phyloP scores from a whole-genome alignment of 1,140 invertebrate genomes.

The Thalassaphorura encarpata region DNA sequence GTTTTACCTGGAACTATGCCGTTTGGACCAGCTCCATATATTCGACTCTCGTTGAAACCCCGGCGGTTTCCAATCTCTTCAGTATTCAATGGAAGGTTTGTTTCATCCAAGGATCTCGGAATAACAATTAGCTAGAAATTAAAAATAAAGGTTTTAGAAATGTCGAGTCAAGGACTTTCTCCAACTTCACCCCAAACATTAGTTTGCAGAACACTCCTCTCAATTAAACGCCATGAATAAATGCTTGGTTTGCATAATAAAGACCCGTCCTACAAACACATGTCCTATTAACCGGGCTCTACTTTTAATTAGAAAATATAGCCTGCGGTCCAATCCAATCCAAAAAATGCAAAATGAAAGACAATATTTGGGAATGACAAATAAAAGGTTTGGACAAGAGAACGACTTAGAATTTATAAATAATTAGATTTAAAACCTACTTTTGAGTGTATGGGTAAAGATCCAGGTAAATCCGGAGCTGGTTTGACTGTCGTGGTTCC shows the following conservation, averaged over 20 bases:
- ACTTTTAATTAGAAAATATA: no score
- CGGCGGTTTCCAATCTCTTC: conserved; percentile 18
- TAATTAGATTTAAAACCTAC: conserved; percentile 9
- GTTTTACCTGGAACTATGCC: background rate
- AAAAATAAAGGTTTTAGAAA: background rate
- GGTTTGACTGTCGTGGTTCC: conserved; percentile 21
- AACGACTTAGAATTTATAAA: background rate
- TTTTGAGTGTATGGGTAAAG: conserved; percentile 31
- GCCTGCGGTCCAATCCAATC: no score
- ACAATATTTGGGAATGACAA: no score
- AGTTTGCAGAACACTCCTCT: no score
- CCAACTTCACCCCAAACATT: no score
- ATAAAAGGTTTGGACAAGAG: no score
- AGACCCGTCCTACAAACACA: no score
- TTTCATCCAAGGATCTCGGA: conserved; percentile 19
- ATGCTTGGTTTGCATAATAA: no score
- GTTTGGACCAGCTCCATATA: background rate
- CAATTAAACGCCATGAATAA: no score
- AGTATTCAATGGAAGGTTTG: conserved; percentile 18
- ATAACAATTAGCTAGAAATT: conserved; percentile 22
- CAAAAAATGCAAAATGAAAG: no score
- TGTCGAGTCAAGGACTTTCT: no score
- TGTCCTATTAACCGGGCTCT: no score
- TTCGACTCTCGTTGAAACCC: conserved; percentile 15
- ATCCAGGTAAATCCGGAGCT: conserved; percentile 23